These are phyloP conservation scores for Ellobius talpinus DNA, from an alignment of 2,113 vertebrate genomes.

Conservation along the genomic window DNA sequence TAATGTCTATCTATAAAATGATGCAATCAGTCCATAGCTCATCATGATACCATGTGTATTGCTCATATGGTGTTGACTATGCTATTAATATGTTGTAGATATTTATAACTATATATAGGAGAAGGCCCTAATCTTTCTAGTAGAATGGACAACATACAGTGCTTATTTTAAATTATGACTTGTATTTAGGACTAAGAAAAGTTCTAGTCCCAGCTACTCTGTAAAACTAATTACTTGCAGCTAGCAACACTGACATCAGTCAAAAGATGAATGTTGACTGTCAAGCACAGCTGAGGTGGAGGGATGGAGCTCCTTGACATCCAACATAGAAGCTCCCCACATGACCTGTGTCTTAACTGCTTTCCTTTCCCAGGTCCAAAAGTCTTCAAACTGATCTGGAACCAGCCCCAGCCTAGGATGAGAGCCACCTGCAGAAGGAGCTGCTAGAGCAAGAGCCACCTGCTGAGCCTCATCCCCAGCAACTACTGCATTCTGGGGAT, in stretches of 20 bases:
- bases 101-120: not conserved
- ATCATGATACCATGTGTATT: not conserved
- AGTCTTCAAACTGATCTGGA: conserved; percentile 93
- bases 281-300: not conserved
- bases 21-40: not conserved
- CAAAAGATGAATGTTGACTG: not conserved
- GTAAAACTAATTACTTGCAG: too few relatives aligned
- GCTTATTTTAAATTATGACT: not conserved
- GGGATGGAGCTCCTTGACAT: not conserved
- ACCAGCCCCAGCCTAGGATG: conserved; percentile 91
- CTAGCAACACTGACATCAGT: not conserved
- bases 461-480: not conserved
- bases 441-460: conserved; percentile 86
- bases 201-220: too few relatives aligned
- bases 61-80: not conserved
- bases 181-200: too few relatives aligned
- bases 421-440: conserved; percentile 94
- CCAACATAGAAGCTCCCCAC: accelerated
- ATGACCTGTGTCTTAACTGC: not conserved
- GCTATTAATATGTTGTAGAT: not conserved
- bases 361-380: conserved; percentile 89
- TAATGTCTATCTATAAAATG: not conserved
- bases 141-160: not conserved
- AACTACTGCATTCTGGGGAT: not conserved
- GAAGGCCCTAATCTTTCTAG: not conserved